Conservation (phyloP, 2,888 invertebrate genomes). For the Pteria penguin region DNA sequence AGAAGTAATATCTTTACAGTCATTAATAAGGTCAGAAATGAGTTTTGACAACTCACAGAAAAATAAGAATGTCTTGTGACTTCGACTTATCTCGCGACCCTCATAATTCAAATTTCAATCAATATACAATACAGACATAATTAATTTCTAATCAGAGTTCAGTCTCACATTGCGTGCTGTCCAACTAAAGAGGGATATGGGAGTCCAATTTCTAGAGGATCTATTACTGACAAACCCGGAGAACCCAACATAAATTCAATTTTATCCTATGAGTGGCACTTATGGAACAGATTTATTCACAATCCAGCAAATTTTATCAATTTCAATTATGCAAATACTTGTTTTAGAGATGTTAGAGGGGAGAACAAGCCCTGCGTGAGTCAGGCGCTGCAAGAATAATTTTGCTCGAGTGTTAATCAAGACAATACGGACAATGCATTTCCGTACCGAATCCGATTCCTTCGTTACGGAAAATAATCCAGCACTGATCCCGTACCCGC, state of each 20-base stretch:
- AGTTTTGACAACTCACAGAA: no score
- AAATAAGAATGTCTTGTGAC: neutral
- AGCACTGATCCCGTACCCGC: neutral
- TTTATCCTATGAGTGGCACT: neutral
- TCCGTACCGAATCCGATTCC: no score
- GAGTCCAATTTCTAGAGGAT: neutral
- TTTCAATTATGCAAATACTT: slow-evolving; percentile 3
- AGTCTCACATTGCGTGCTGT: neutral
- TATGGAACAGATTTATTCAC: neutral
- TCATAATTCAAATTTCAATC: neutral
- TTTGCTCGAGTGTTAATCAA: no score
- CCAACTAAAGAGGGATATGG: neutral
- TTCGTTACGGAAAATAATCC: neutral
- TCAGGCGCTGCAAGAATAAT: no score
- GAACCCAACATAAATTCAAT: neutral
- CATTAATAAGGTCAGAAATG: no score
- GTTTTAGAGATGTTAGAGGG: neutral
- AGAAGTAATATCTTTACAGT: no score
- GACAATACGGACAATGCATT: no score
- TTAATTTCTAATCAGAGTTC: neutral
- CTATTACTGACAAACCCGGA: neutral
- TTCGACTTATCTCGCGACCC: neutral
- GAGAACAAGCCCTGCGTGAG: no score
- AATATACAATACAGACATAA: neutral
- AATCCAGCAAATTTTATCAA: neutral